Percentiles rank a stretch among this genome's conserved stretches.
Evolutionary conservation across 2,888 invertebrate genomes (phyloP).

Genomic region (Limnephilus marmoratus): DNA sequence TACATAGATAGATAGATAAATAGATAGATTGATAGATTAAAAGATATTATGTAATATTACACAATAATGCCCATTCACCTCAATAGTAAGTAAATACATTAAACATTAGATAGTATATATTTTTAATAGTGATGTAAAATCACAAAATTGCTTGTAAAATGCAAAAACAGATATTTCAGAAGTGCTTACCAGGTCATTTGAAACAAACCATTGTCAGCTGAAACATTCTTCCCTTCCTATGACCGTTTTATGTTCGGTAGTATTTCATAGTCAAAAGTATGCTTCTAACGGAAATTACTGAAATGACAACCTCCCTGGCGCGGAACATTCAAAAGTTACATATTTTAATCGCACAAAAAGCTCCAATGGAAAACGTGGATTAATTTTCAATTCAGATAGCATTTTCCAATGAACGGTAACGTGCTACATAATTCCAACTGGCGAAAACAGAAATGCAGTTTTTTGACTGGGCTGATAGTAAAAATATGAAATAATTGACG

Average conservation of each 20-base stretch:
- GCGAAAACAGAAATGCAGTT: neutral
- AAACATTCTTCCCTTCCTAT: neutral
- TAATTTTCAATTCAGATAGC: conserved; percentile 53
- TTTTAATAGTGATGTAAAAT: neutral
- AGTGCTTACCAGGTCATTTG: neutral
- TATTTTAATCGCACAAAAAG: conserved; percentile 56
- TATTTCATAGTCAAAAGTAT: conserved; percentile 56
- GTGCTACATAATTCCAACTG: neutral
- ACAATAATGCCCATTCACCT: no score
- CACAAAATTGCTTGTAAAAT: neutral
- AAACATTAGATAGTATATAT: neutral
- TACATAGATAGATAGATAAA: no score
- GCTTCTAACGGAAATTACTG: conserved; percentile 55
- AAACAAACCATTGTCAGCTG: conserved; percentile 40
- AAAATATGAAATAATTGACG: neutral
- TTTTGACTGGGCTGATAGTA: neutral
- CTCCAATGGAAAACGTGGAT: conserved; percentile 45
- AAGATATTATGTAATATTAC: no score
- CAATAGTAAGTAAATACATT: no score
- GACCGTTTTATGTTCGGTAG: conserved; percentile 43
- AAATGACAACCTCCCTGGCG: conserved; percentile 47
- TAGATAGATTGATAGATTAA: no score
- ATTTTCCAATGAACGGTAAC: conserved; percentile 43
- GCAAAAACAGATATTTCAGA: neutral
- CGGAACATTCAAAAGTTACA: conserved; percentile 34